phyloP scores from a whole-genome alignment of 2,888 invertebrate species.

The Pammene aurita region DNA sequence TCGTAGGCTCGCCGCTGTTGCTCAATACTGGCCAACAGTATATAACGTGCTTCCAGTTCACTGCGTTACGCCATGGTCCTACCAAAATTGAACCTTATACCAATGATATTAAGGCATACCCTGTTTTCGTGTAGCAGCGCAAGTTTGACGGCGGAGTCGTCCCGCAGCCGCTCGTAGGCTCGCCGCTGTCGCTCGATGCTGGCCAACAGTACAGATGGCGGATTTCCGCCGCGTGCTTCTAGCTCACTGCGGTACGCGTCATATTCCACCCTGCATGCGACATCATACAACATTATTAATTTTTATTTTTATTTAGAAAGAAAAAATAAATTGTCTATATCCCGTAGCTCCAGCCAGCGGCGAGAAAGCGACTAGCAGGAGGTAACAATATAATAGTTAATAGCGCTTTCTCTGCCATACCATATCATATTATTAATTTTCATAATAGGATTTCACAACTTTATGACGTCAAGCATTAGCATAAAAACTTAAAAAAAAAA shows the following conservation, averaged over 20 bases:
- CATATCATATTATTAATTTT: too few relatives aligned
- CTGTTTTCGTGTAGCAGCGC: slow-evolving; percentile 98
- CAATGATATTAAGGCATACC: slow-evolving; percentile 74
- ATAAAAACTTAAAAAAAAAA: too few relatives aligned
- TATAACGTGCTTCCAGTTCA: too few relatives aligned
- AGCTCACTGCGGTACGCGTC: slow-evolving; percentile 98
- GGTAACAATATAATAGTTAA: too few relatives aligned
- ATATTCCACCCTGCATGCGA: slow-evolving; percentile 91
- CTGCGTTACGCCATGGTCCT: too few relatives aligned
- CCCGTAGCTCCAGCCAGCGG: too few relatives aligned
- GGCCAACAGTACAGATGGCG: slow-evolving; percentile 89
- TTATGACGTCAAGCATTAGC: too few relatives aligned
- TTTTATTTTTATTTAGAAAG: neutral
- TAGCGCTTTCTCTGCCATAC: too few relatives aligned
- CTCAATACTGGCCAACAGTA: slow-evolving; percentile 89
- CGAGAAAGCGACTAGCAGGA: too few relatives aligned
- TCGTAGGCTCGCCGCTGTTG: slow-evolving; percentile 95
- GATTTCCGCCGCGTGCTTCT: slow-evolving; percentile 87
- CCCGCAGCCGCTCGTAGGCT: slow-evolving; percentile 95
- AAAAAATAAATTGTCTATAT: too few relatives aligned
- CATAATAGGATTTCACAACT: too few relatives aligned
- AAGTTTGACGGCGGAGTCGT: slow-evolving; percentile 97
- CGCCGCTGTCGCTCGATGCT: slow-evolving; percentile 92
- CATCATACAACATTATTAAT: neutral
- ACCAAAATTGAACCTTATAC: neutral